A percentile compares a stretch with the other conserved stretches of the same genome.
These are phyloP conservation scores for Melipona beecheii DNA, from an alignment of 2,888 invertebrate genomes.

Conservation along the genomic window DNA sequence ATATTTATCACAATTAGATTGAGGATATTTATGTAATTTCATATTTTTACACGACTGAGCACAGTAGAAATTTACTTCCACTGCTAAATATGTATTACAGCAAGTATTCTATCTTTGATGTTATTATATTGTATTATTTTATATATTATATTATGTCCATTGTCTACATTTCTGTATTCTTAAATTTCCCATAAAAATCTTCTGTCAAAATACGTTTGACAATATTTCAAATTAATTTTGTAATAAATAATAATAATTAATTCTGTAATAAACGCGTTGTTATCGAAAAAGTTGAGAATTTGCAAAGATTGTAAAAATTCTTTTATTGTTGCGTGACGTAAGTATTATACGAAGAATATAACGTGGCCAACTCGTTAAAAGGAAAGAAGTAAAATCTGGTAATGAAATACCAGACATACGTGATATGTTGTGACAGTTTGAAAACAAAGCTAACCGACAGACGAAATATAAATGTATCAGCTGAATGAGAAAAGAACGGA, in stretches of 20 bases:
- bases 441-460: slow-evolving; percentile 15
- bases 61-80: no score
- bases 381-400: slow-evolving; percentile 1
- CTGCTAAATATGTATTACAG: no score
- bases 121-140: no score
- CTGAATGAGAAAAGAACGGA: neutral
- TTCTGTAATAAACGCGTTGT: neutral
- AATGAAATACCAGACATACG: slow-evolving; percentile 16
- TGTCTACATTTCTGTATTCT: no score
- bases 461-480: slow-evolving; percentile 30
- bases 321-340: neutral
- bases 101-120: no score
- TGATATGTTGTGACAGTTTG: slow-evolving; percentile 8
- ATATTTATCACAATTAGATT: no score
- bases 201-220: neutral
- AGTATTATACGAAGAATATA: neutral
- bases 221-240: neutral
- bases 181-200: neutral
- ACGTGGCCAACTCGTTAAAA: slow-evolving; percentile 14
- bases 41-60: no score
- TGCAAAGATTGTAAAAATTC: neutral
- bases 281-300: neutral
- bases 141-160: no score
- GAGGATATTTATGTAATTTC: no score
- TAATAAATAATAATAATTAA: neutral